These are phyloP conservation scores for Rotaria macrura DNA, from an alignment of 2,888 invertebrate genomes.

Conservation along the genomic window DNA sequence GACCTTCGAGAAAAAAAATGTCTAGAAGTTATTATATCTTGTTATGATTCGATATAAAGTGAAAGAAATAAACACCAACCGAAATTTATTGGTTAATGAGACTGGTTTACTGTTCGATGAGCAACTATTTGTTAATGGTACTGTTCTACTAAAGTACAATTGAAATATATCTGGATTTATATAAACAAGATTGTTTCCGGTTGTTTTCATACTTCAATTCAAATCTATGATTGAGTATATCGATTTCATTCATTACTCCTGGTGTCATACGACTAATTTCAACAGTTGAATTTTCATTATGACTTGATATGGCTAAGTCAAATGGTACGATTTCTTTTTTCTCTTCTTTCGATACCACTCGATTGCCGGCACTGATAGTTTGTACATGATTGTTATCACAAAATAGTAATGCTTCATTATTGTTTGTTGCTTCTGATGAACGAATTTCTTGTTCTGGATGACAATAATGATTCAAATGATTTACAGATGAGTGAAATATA, in stretches of 20 bases:
- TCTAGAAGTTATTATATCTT: background rate
- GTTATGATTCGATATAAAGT: background rate
- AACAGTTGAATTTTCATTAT: background rate
- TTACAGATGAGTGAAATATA: background rate
- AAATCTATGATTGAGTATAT: background rate
- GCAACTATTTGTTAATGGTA: background rate
- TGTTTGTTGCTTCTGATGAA: background rate
- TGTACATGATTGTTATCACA: background rate
- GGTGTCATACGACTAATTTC: background rate
- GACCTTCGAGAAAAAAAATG: background rate
- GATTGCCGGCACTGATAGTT: too few species aligned
- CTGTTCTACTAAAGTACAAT: background rate
- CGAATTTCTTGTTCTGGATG: background rate
- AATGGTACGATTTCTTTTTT: background rate
- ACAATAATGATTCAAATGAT: background rate
- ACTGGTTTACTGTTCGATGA: background rate
- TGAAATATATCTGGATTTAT: too few species aligned
- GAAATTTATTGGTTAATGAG: background rate
- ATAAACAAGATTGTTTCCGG: background rate
- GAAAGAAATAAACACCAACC: background rate
- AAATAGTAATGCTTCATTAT: background rate
- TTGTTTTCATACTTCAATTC: background rate
- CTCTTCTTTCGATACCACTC: background rate
- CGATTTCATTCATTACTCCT: background rate
- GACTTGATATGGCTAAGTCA: background rate